Percentiles rank a stretch among this genome's conserved stretches.
Evolutionary conservation across 2,797 vertebrate genomes (phyloP).

Genomic region (Fringilla coelebs): DNA sequence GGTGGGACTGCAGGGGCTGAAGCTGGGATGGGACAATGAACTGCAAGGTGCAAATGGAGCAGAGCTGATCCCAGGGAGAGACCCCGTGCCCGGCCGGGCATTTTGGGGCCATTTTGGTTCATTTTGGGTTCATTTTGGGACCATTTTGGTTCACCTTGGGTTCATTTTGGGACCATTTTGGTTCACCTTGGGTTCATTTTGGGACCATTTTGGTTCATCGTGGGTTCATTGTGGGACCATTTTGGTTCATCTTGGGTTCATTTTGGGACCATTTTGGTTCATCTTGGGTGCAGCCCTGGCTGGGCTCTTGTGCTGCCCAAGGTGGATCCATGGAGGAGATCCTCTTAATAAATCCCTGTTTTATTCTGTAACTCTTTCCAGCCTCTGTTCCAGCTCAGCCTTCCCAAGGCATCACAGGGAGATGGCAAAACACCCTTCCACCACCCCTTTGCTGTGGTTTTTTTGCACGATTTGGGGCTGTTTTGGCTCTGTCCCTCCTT

Average conservation of each 20-base stretch:
- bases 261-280: not conserved
- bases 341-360: not conserved
- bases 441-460: fast-evolving
- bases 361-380: not conserved
- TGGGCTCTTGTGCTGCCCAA: too few species aligned
- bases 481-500: not conserved
- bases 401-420: not conserved
- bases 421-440: fast-evolving
- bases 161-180: too few species aligned
- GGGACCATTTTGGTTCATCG: too few species aligned
- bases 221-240: not conserved
- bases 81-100: too few species aligned
- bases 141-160: too few species aligned
- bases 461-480: not conserved
- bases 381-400: not conserved
- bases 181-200: not conserved
- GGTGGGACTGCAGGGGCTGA: too few species aligned
- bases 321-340: not conserved
- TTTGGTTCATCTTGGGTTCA: too few species aligned
- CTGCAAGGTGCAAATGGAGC: too few species aligned
- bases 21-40: too few species aligned
- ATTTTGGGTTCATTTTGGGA: not conserved
- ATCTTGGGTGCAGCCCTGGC: too few species aligned
- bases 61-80: too few species aligned
- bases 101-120: too few species aligned